Evolutionary conservation across 1,140 invertebrate species (phyloP), one percentile per base, ranked within the genome.

Genomic region (Drosophila murphyi): DNA sequence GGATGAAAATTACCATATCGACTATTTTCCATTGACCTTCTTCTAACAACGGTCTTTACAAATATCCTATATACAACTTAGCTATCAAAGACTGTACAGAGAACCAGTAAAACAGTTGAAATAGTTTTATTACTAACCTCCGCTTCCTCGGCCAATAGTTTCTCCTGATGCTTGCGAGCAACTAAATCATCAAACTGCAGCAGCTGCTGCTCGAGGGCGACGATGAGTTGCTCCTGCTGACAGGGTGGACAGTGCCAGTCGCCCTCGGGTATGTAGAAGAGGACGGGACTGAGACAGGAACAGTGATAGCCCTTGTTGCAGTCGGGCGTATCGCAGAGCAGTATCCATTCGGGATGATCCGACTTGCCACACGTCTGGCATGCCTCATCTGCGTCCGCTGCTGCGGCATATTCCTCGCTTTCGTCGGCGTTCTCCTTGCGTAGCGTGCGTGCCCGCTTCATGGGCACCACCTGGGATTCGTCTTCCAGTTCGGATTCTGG

Each of bases 161-260:
- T 97, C 70, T 96, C 95, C 12, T 97, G 91, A 29, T 97, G 90
- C 79, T 94, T 94, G 54, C 95, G 95, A 77, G 96, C 94, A 37
- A 98, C 94, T 31, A 93, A 92, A n/a, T 94, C 93, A 78, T 96
- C 96, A 62, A 95, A 95, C 79, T 95, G 94, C 73, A 94, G 75
- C 78, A 95, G 80, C 91, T 95, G 92, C 3, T 93, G 93, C 76
- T 96, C 95, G 8, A 97, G 87, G 4, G 95, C 95, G n/a, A 93
- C 93, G 48, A 98, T 94, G 7, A 98, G 92, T 68, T 94, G 93
- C 69, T 94, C 94, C 96, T 98, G 98, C 92, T 98, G 96, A 93
- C 98, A 99, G 0, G 97, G 97, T 50, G 98, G 98, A 93, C 98
- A 99, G 92, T 96, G 98, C 98, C 98, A 99, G 91, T 99, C 97